Base-by-base conservation (phyloP, 2,797 vertebrate species). In the Rhyacichthys aspro region DNA sequence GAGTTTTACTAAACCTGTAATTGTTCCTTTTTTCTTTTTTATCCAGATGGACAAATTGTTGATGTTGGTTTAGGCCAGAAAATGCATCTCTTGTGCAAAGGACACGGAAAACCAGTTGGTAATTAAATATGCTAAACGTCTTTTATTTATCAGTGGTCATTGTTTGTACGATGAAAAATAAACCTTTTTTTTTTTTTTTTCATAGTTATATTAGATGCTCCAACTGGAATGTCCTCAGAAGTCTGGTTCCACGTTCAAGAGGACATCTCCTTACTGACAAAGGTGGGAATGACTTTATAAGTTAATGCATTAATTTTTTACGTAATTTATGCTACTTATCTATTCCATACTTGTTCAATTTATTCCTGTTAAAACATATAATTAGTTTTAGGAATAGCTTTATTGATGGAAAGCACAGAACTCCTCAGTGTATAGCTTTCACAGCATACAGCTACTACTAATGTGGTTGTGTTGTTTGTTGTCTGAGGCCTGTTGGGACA, bases 211-310 rank as follows among this genome's bases (percentile, higher is more conserved):
- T 86, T 94, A 43, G 93, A 94, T 67, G 81, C 93, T 37, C 93
- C 93, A 7, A 88, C 93, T 18, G 93, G 93, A 36, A 91, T 87
- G 89, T 92, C 93, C n/a, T 93, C 92, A 43, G 93, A 94, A 23
- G 55, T 92, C 59, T 94, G 93, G 93, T 66, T 90, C 62, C 78
- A 91, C 53, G 83, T 94, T 52, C 93, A 94, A 63, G 89, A 94
- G 39, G 90, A 70, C 49, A 63, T 94, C 43, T 83, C 93, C n/a
- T 74, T 75, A 42, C 15, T 86, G 53, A 94, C 93, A 64, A 92
- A 78, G 91, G 93, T 92, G 41, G 67, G 81, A 7, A 12, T n/a
- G 16, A 48, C 28, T 48, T 28, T 48, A 33, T 15, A 15, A 17
- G 16, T 18, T 5, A 53, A 39, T 38, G 8, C 9, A 38, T 1